Conservation (phyloP, 2,888 invertebrate species). For the Hirtodrosophila trivittata region DNA sequence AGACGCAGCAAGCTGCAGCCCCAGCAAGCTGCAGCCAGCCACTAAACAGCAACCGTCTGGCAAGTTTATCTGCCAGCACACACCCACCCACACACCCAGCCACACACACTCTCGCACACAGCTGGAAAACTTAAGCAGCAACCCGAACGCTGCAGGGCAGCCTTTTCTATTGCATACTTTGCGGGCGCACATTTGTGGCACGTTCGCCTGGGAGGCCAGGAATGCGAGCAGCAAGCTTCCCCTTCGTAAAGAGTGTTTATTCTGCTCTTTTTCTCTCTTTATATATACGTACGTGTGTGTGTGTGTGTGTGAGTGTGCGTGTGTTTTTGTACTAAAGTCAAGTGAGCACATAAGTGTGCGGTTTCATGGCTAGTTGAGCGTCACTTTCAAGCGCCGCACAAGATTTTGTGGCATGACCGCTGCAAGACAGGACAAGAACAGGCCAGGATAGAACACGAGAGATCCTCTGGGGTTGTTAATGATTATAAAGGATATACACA, state of each 20-base stretch:
- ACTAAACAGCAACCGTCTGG: conserved; percentile 27
- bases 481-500: background rate
- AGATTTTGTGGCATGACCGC: conserved; percentile 45
- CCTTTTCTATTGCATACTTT: conserved; percentile 60
- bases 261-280: background rate
- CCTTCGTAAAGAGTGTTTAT: background rate
- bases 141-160: conserved; percentile 32
- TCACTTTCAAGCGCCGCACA: conserved; percentile 42
- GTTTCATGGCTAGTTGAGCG: conserved; percentile 67
- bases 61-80: conserved; percentile 25
- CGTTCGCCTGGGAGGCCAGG: conserved; percentile 70
- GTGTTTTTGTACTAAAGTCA: conserved; percentile 37
- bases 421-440: conserved; percentile 23
- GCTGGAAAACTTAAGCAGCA: conserved; percentile 37
- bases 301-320: conserved; percentile 16
- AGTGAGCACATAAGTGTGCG: conserved; percentile 63
- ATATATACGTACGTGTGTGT: background rate
- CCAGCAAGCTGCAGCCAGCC: conserved; percentile 3
- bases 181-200: conserved; percentile 74
- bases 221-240: conserved; percentile 18
- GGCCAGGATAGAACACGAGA: background rate
- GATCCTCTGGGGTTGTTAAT: background rate
- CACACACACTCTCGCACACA: background rate
- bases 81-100: background rate
- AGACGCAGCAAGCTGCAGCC: conserved; percentile 31